phyloP scores from a whole-genome alignment of 2,113 vertebrate species.

The Xerus inauris region DNA sequence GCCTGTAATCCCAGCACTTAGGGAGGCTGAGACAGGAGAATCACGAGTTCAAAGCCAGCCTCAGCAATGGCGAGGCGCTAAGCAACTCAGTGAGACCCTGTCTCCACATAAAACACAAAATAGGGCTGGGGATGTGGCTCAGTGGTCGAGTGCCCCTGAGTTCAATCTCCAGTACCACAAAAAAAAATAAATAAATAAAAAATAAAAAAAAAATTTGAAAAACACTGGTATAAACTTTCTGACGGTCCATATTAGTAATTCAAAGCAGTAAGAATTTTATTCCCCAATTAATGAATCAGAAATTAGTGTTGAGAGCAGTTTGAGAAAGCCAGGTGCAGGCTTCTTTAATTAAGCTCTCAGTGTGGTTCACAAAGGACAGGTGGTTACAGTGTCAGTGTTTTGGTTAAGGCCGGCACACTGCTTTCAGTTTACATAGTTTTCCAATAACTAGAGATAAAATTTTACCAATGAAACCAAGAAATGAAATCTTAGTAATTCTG shows the following conservation, averaged over 20 bases:
- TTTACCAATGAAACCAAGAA: background rate
- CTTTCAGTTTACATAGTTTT: constrained; percentile 16
- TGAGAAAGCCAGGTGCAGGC: constrained; percentile 42
- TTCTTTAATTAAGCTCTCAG: constrained; percentile 84
- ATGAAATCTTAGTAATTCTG: background rate
- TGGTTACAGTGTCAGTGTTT: constrained; percentile 71
- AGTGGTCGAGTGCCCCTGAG: too few species aligned
- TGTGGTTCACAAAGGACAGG: constrained; percentile 81
- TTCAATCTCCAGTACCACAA: too few species aligned
- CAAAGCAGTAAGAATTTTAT: constrained; percentile 36
- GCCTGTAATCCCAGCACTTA: too few species aligned
- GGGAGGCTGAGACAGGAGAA: too few species aligned
- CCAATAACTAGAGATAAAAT: background rate
- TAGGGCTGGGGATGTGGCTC: too few species aligned
- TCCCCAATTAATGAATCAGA: constrained; percentile 46
- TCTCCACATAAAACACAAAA: too few species aligned
- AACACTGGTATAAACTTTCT: background rate
- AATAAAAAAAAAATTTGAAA: too few species aligned
- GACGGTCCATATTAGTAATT: background rate
- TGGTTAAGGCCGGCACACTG: background rate
- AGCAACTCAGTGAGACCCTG: too few species aligned
- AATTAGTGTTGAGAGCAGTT: constrained; percentile 37
- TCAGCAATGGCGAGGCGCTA: too few species aligned
- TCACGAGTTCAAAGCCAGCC: too few species aligned
- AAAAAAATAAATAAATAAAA: too few species aligned